Conservation (phyloP, 2,113 vertebrate genomes). For the Apteryx owenii region DNA sequence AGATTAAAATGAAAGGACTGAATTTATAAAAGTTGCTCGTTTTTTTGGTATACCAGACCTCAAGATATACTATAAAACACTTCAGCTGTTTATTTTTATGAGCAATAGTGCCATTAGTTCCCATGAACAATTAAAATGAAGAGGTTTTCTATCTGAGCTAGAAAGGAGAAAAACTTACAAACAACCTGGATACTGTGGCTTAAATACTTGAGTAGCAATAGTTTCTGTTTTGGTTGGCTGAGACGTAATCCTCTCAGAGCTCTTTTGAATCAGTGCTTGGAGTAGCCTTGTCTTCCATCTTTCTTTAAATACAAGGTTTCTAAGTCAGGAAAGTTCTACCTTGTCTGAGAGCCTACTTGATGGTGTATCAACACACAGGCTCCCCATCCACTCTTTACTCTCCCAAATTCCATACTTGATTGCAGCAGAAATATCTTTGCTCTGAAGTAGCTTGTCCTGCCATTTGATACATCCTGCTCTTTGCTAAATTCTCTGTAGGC, state of each 20-base stretch:
- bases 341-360: neutral
- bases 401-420: neutral
- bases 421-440: neutral
- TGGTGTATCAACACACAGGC: neutral
- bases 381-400: neutral
- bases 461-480: neutral
- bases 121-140: neutral
- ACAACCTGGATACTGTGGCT: neutral
- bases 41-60: neutral
- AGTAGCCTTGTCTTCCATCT: neutral
- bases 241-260: too few species aligned
- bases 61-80: neutral
- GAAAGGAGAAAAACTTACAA: neutral
- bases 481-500: neutral
- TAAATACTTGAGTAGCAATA: neutral
- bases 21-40: neutral
- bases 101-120: neutral
- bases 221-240: neutral
- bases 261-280: neutral
- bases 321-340: neutral
- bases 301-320: neutral
- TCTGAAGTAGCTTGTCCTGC: neutral
- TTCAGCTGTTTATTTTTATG: neutral
- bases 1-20: neutral
- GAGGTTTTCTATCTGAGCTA: neutral